Conservation (phyloP, 2,113 vertebrate genomes). For the Ailuropoda melanoleuca region DNA sequence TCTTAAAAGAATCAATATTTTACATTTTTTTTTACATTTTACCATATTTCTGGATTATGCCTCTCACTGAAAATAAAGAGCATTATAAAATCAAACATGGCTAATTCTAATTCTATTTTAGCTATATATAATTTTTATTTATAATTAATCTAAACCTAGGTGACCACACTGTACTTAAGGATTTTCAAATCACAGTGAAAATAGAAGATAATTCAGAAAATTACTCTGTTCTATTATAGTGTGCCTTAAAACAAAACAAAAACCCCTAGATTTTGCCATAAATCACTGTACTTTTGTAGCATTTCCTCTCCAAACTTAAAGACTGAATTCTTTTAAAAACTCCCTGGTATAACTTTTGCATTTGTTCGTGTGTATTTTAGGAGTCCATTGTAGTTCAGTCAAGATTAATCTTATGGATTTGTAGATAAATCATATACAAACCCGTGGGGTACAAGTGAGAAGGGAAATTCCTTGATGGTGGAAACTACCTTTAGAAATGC, state of each 20-base stretch:
- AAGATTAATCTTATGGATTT: neutral
- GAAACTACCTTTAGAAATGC: neutral
- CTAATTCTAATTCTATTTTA: neutral
- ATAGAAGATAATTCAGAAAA: neutral
- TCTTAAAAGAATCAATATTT: slow-evolving; percentile 7
- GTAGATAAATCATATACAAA: neutral
- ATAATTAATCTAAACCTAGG: neutral
- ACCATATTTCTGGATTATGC: neutral
- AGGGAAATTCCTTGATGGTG: neutral
- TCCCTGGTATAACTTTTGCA: neutral
- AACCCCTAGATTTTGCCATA: neutral
- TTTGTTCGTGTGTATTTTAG: neutral
- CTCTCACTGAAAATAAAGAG: neutral
- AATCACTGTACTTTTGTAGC: neutral
- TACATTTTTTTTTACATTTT: neutral
- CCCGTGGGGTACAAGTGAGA: neutral
- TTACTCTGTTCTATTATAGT: neutral
- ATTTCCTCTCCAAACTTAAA: neutral
- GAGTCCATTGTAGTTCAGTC: neutral
- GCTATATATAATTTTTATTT: neutral
- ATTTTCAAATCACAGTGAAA: neutral
- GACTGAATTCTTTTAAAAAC: neutral
- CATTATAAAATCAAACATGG: neutral
- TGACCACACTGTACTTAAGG: neutral
- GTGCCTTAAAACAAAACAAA: neutral